Conservation (phyloP, 64 coral and sea anemone species). For the Porites lutea region DNA sequence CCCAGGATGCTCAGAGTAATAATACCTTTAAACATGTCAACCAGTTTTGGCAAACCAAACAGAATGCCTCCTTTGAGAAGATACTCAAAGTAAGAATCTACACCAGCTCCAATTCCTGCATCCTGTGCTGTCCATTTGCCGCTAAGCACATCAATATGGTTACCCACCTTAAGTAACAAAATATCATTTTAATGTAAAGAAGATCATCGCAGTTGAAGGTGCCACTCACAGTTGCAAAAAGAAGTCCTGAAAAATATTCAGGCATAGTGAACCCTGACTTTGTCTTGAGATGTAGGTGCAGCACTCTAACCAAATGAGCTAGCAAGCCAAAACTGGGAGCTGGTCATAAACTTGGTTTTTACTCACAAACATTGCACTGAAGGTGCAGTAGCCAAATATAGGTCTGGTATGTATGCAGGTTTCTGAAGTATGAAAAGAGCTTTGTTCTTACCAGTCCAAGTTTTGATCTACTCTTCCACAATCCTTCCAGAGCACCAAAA, state of each 20-base stretch:
- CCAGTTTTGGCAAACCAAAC: conserved; percentile 83
- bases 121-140: conserved; percentile 96
- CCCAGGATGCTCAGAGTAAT: no score
- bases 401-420: no score
- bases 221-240: background rate
- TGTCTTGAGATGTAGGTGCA: no score
- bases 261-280: no score
- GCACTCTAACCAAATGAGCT: no score
- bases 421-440: no score
- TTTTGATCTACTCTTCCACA: conserved; percentile 93
- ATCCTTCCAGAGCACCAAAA: conserved; percentile 83
- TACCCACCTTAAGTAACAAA: conserved; percentile 80
- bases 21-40: conserved; percentile 92
- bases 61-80: conserved; percentile 95
- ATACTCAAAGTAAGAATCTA: conserved; percentile 99
- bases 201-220: background rate
- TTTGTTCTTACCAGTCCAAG: conserved; percentile 81
- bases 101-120: conserved; percentile 98
- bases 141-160: conserved; percentile 95
- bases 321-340: no score
- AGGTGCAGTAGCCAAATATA: no score
- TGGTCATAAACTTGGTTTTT: no score
- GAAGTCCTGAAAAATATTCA: background rate
- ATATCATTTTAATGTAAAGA: background rate
- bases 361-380: no score